Base-by-base conservation (phyloP, 2,888 invertebrate species). In the Trilocha varians region DNA sequence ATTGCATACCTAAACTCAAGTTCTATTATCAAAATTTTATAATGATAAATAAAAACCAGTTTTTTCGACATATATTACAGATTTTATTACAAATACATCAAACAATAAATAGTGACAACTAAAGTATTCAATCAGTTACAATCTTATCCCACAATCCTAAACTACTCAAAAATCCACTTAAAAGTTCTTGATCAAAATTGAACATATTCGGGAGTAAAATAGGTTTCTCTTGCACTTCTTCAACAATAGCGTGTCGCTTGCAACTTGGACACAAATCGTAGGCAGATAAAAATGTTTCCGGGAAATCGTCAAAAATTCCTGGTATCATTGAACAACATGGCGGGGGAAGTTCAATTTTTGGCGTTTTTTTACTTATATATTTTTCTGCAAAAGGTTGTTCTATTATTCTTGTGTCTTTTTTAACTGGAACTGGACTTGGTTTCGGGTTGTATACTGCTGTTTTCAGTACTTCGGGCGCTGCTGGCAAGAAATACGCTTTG, bases 91-190 rank as follows among this genome's bases (percentile, higher is more conserved):
- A n/a, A n/a, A n/a, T n/a, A n/a, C n/a, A n/a, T n/a, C n/a, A n/a
- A n/a, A n/a, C n/a, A n/a, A n/a, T n/a, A n/a, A n/a, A n/a, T n/a
- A n/a, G n/a, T n/a, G n/a, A n/a, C n/a, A n/a, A n/a, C n/a, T n/a
- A n/a, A n/a, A n/a, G n/a, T n/a, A n/a, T n/a, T n/a, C n/a, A n/a
- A n/a, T n/a, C n/a, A n/a, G n/a, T n/a, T n/a, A n/a, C n/a, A n/a
- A n/a, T n/a, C n/a, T n/a, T n/a, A 34, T 1, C 14, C 16, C 36
- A 46, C 14, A 56, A 33, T 16, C 65, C 68, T 32, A 69, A 47
- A 2, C 68, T 62, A 16, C 54, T 41, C 32, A 69, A 50, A 49
- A 69, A 69, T 2, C 68, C 65, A 33, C 59, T 41, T 3, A 69
- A 45, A 15, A 69, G 41, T 4, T 66, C 67, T 48, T 61, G 49